Base-by-base conservation (phyloP, 2,113 vertebrate genomes). In the Xenopus borealis region DNA sequence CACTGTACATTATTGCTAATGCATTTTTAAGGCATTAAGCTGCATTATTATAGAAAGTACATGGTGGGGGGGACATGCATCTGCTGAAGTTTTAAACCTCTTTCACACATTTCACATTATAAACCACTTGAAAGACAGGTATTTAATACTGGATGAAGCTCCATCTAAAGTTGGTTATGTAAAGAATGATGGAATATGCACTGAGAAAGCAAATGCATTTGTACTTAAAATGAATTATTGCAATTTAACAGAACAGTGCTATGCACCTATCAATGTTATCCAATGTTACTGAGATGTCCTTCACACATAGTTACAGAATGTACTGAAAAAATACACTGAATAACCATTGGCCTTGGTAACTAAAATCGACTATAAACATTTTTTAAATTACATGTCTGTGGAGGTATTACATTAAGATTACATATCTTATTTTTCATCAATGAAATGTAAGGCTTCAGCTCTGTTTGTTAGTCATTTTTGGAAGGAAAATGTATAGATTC, bases 121-220 rank as follows among this genome's bases (percentile, higher is more conserved):
- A 13, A 27, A 20, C 33, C 45, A 44, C 50, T 50, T 14, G 44
- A 69, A 3, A 10, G 66, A 62, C 57, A 20, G 65, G 20, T 68
- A 45, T 69, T 68, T 52, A 75, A 69, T 75, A 75, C 62, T 67
- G 55, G 46, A 75, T 75, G 64, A 69, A 30, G 44, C 46, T 52
- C 23, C 20, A 0, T 59, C 33, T 59, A 45, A 71, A 30, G 12
- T 30, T 68, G 50, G 62, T 45, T 55, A 57, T 65, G 62, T 57
- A 30, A 44, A 57, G 55, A 67, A 59, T 75, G 64, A 75, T 67
- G 58, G 72, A 50, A 75, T 57, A 62, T 61, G 55, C 23, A n/a
- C 33, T 66, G 5, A 69, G 72, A 69, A 67, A 75, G 30, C 57
- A 55, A 27, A 27, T 27, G 23, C 23, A 27, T 27, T 66, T 23